Conservation (phyloP, 23 tunicate species). For the Trididemnum nubilum region DNA sequence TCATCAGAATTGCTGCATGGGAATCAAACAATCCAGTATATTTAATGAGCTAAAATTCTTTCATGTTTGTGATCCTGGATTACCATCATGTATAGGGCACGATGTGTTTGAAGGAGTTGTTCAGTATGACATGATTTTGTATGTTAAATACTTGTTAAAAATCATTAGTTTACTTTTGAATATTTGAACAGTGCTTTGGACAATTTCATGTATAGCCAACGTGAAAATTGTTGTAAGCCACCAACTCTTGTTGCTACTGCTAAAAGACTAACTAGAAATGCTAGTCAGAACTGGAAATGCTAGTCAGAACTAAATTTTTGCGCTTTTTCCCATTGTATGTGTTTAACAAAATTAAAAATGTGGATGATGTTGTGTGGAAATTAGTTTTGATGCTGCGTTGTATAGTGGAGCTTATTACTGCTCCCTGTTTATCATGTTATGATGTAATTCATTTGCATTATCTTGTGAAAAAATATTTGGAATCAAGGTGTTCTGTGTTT, state of each 20-base stretch:
- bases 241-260: background rate
- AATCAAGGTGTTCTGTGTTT: slow-evolving; percentile 3
- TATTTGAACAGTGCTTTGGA: background rate
- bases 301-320: slow-evolving; percentile 42
- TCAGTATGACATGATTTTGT: slow-evolving; percentile 36
- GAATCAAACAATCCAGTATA: slow-evolving; percentile 5
- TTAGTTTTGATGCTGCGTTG: slow-evolving; percentile 15
- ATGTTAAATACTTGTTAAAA: slow-evolving; percentile 12
- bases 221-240: background rate
- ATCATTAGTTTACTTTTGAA: background rate
- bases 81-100: slow-evolving; percentile 39
- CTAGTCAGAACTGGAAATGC: slow-evolving; percentile 60
- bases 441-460: slow-evolving; percentile 7
- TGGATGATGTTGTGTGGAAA: slow-evolving; percentile 4
- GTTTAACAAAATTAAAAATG: slow-evolving; percentile 14
- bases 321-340: slow-evolving; percentile 51
- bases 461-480: slow-evolving; percentile 11
- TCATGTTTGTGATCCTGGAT: slow-evolving; percentile 42
- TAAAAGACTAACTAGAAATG: slow-evolving; percentile 34
- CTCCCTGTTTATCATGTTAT: slow-evolving; percentile 1
- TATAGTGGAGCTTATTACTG: slow-evolving; percentile 20
- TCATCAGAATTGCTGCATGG: background rate
- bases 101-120: slow-evolving; percentile 61
- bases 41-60: slow-evolving; percentile 17
- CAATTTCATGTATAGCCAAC: background rate